Percentiles rank a stretch among this genome's conserved stretches.
Evolutionary conservation across 1,140 invertebrate species (phyloP).

Genomic region (Dufourea novaeangliae): DNA sequence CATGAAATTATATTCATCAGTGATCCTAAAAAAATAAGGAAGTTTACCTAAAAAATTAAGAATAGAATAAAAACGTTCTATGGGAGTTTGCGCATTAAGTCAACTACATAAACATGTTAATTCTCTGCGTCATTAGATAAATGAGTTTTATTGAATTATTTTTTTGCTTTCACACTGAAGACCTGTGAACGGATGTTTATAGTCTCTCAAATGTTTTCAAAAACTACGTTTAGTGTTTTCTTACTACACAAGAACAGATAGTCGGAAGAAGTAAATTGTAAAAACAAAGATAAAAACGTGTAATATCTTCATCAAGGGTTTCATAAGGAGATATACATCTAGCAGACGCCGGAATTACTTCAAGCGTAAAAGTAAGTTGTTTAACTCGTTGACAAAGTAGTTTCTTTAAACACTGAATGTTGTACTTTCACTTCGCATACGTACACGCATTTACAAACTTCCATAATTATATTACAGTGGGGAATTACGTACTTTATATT

Average conservation of each 20-base stretch:
- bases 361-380: neutral
- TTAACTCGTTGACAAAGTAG: slow-evolving; percentile 2
- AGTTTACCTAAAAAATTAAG: too few relatives aligned
- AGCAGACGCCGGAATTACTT: neutral
- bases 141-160: too few relatives aligned
- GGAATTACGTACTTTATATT: neutral
- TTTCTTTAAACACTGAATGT: neutral
- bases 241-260: neutral
- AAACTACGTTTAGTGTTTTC: too few relatives aligned
- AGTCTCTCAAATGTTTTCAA: too few relatives aligned
- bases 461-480: neutral
- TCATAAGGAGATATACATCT: neutral
- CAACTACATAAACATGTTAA: too few relatives aligned
- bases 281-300: neutral
- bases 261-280: neutral
- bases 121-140: too few relatives aligned
- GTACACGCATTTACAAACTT: neutral
- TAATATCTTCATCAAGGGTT: neutral
- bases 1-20: too few relatives aligned
- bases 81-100: too few relatives aligned
- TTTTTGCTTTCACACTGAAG: too few relatives aligned
- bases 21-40: too few relatives aligned
- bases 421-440: slow-evolving; percentile 18
- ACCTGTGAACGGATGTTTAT: too few relatives aligned
- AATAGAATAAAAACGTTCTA: too few relatives aligned